phyloP scores from a whole-genome alignment of 2,888 invertebrate genomes.

The Entomobrya multifasciata region DNA sequence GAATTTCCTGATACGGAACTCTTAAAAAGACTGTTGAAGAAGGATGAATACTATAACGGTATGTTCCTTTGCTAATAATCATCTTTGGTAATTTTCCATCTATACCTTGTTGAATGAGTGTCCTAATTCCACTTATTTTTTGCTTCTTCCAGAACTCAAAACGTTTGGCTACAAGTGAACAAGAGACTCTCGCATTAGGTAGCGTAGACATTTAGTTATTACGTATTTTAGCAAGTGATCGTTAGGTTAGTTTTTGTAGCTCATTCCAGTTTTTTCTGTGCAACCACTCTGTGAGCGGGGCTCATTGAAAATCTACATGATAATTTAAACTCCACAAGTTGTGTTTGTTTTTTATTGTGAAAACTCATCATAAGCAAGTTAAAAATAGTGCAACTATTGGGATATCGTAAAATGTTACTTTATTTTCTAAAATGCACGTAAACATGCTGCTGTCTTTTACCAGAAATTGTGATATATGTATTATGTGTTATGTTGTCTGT shows the following conservation, averaged over 20 bases:
- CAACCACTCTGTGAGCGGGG: conserved; percentile 26
- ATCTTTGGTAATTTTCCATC: too few species aligned
- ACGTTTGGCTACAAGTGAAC: conserved; percentile 45
- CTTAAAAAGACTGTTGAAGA: conserved; percentile 61
- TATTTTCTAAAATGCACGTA: neutral
- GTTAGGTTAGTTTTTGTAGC: neutral
- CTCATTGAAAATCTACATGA: neutral
- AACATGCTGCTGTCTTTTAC: neutral
- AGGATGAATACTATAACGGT: conserved; percentile 73
- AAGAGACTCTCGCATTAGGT: neutral
- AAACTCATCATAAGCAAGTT: too few species aligned
- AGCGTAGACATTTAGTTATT: neutral
- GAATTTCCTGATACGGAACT: conserved; percentile 65
- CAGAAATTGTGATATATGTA: conserved; percentile 16
- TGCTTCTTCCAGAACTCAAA: conserved; percentile 48
- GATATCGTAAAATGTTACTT: neutral
- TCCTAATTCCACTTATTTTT: too few species aligned
- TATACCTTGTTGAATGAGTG: too few species aligned
- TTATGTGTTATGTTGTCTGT: neutral
- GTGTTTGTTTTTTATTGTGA: conserved; percentile 22
- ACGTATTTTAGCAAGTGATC: neutral
- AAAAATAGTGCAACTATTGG: too few species aligned
- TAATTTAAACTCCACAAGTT: neutral
- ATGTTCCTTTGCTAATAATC: too few species aligned
- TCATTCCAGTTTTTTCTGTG: conserved; percentile 9